phyloP scores from a whole-genome alignment of 2,888 invertebrate species.

The Norana najaformis region DNA sequence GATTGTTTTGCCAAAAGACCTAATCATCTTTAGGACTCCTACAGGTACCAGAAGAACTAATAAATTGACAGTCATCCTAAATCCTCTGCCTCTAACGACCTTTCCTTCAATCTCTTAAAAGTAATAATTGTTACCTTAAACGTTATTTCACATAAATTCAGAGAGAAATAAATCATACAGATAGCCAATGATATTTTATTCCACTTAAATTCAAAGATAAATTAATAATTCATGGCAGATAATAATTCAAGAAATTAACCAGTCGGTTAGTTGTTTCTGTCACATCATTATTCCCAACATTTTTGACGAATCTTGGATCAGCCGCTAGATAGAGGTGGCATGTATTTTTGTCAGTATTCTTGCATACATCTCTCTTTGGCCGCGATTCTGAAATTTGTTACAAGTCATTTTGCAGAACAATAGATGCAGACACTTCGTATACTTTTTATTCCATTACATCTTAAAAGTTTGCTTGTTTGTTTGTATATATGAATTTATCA shows the following conservation, averaged over 20 bases:
- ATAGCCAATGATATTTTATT: too few species aligned
- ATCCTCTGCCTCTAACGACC: not conserved
- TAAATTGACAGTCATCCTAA: too few species aligned
- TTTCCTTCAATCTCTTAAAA: not conserved
- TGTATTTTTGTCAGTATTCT: not conserved
- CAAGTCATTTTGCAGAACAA: not conserved
- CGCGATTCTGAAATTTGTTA: not conserved
- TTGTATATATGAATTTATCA: not conserved
- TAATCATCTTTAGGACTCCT: too few species aligned
- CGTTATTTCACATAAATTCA: not conserved
- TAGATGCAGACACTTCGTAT: not conserved
- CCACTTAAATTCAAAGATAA: too few species aligned
- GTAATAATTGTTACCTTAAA: not conserved
- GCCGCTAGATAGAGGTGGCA: not conserved
- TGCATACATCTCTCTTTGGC: not conserved
- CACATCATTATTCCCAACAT: not conserved
- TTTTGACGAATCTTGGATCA: not conserved
- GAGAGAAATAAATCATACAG: too few species aligned
- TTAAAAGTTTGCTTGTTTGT: not conserved
- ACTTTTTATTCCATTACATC: too few species aligned
- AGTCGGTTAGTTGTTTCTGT: not conserved
- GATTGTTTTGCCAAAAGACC: too few species aligned
- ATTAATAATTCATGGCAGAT: conserved; percentile 4
- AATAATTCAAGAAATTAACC: not conserved
- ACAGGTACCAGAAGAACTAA: too few species aligned